phyloP scores from a whole-genome alignment of 1,140 invertebrate species.

The Elymnias hypermnestra region DNA sequence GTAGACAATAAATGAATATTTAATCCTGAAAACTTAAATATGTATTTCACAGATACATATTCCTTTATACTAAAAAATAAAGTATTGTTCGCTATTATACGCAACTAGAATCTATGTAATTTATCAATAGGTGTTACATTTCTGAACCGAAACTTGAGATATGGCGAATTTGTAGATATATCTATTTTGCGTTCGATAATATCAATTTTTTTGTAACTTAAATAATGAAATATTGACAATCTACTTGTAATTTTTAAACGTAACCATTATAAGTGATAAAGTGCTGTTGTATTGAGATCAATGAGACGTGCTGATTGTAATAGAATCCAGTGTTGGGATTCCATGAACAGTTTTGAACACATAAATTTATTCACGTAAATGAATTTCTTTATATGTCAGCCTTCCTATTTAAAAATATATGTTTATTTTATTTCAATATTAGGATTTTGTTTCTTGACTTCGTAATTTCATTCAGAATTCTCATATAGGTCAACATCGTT shows the following conservation, averaged over 20 bases:
- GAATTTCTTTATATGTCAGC: slow-evolving; percentile 5
- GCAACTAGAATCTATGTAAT: no score
- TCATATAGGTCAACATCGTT: slow-evolving; percentile 17
- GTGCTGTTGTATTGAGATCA: slow-evolving; percentile 31
- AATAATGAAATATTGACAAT: slow-evolving; percentile 44
- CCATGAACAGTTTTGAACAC: slow-evolving; percentile 39
- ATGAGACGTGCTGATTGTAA: slow-evolving; percentile 43
- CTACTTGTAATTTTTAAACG: slow-evolving; percentile 27
- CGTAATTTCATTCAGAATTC: slow-evolving; percentile 17
- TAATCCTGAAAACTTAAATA: no score
- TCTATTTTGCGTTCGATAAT: slow-evolving; percentile 47
- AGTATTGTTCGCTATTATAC: no score
- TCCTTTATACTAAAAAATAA: no score
- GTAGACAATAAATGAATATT: no score
- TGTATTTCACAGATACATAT: no score
- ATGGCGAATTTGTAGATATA: slow-evolving; percentile 64
- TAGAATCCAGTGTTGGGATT: slow-evolving; percentile 36
- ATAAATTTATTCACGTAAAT: slow-evolving; percentile 43
- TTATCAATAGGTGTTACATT: no score
- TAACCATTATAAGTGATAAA: slow-evolving; percentile 29
- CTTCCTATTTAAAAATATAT: slow-evolving; percentile 4
- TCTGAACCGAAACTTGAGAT: slow-evolving; percentile 52
- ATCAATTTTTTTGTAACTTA: slow-evolving; percentile 42
- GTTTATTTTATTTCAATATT: slow-evolving; percentile 3
- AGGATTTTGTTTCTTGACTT: not conserved